These are phyloP conservation scores for Cataglyphis livida DNA, from an alignment of 2,888 invertebrate species.

Conservation along the genomic window DNA sequence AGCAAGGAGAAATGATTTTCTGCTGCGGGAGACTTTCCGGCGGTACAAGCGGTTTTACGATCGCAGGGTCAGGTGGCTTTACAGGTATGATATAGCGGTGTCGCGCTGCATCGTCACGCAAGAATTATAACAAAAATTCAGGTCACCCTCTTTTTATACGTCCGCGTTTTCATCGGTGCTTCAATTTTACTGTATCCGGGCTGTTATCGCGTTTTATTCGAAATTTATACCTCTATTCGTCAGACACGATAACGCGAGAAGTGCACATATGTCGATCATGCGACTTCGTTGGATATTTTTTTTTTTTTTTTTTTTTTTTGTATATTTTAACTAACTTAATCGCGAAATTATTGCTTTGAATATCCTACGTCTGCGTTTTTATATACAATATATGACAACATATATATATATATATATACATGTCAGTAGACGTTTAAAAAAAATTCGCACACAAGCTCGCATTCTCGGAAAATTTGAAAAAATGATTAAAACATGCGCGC, in stretches of 20 bases:
- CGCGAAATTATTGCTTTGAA: not conserved
- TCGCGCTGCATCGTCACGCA: not conserved
- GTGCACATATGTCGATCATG: not conserved
- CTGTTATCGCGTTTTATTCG: slow-evolving; percentile 36
- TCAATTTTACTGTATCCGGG: slow-evolving; percentile 15
- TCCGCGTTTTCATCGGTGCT: not conserved
- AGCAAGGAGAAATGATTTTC: not conserved
- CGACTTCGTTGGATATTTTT: not conserved
- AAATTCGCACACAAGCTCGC: not conserved
- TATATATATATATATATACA: not conserved
- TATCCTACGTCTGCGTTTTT: not conserved
- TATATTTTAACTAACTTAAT: not conserved
- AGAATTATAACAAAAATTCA: not conserved
- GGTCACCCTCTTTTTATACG: slow-evolving; percentile 5
- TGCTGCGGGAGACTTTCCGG: not conserved
- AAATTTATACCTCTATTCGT: slow-evolving; percentile 9
- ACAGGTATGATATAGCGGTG: not conserved
- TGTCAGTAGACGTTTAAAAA: not conserved
- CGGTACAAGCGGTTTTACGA: slow-evolving; percentile 14
- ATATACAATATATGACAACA: too few relatives aligned
- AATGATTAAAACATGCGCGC: not conserved
- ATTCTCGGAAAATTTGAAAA: not conserved
- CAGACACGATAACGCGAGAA: not conserved
- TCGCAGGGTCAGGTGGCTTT: slow-evolving; percentile 9
- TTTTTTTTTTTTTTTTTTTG: not conserved